Percentiles rank a stretch among this genome's conserved stretches.
Conservation (phyloP, 1,140 invertebrate genomes). For the Latrodectus geometricus region DNA sequence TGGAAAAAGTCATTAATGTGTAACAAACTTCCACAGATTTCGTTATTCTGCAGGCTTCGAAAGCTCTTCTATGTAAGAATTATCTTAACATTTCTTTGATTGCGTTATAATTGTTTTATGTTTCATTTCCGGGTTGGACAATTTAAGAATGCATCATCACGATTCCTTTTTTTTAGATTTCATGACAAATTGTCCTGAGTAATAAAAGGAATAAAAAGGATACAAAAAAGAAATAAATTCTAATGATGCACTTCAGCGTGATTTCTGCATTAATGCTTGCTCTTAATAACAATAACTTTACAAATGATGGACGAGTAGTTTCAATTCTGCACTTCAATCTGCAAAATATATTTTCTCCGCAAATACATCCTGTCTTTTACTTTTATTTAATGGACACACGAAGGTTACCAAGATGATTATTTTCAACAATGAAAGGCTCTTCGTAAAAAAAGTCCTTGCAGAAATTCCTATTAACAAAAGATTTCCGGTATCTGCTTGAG, state of each 20-base stretch:
- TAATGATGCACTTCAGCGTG: constrained; percentile 34
- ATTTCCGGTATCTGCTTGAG: not conserved
- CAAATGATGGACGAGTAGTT: constrained; percentile 25
- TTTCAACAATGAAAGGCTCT: constrained; percentile 18
- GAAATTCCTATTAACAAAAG: constrained; percentile 25
- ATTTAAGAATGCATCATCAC: constrained; percentile 23
- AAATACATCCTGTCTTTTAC: not conserved
- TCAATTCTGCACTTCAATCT: constrained; percentile 24
- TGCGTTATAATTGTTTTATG: constrained; percentile 42
- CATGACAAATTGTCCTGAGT: constrained; percentile 4
- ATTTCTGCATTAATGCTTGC: constrained; percentile 31
- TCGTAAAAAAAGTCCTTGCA: not conserved
- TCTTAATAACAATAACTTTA: constrained; percentile 29
- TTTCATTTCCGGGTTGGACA: constrained; percentile 15
- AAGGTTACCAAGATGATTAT: constrained; percentile 46
- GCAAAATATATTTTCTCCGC: constrained; percentile 9
- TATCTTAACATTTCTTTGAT: constrained; percentile 13
- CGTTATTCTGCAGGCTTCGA: not conserved
- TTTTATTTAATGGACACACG: constrained; percentile 25
- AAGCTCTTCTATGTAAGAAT: constrained; percentile 1
- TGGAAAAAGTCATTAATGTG: constrained; percentile 25
- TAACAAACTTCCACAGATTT: not conserved
- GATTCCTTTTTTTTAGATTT: not conserved
- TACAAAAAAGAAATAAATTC: constrained; percentile 8
- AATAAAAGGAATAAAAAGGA: not conserved